These are phyloP conservation scores for Drosophila pachea DNA, from an alignment of 1,140 invertebrate genomes.

Conservation along the genomic window DNA sequence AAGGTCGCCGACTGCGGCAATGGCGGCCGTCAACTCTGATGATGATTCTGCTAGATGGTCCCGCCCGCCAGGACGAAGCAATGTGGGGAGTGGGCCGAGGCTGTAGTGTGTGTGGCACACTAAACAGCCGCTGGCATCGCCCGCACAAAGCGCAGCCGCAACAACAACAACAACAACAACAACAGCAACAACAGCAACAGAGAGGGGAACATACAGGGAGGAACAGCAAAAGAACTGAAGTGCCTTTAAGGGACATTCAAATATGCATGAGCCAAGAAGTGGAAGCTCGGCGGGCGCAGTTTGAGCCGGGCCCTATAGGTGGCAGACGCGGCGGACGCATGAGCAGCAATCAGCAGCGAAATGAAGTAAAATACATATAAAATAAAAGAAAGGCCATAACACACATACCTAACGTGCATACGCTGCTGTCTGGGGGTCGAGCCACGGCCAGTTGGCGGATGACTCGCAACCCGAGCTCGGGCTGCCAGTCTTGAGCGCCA, in stretches of 20 bases:
- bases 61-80: conserved; percentile 21
- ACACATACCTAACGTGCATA: conserved; percentile 42
- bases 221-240: conserved; percentile 64
- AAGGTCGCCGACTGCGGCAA: conserved; percentile 62
- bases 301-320: not conserved
- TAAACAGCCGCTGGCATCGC: conserved; percentile 51
- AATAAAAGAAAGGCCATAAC: conserved; percentile 61
- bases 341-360: conserved; percentile 47
- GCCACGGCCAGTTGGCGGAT: conserved; percentile 12
- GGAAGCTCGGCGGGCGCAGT: conserved; percentile 20
- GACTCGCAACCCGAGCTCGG: not conserved
- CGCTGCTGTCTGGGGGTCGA: not conserved
- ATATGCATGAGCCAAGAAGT: conserved; percentile 72
- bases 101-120: conserved; percentile 27
- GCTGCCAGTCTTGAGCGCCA: conserved; percentile 32
- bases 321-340: conserved; percentile 4
- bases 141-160: conserved; percentile 29
- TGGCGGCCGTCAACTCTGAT: conserved; percentile 70
- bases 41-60: conserved; percentile 43
- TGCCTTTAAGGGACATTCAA: conserved; percentile 76
- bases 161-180: conserved; percentile 33
- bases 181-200: conserved; percentile 27
- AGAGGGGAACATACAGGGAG: conserved; percentile 21
- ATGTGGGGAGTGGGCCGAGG: conserved; percentile 2
- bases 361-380: conserved; percentile 71